phyloP scores from a whole-genome alignment of 2,888 invertebrate species.

The Pteria penguin region DNA sequence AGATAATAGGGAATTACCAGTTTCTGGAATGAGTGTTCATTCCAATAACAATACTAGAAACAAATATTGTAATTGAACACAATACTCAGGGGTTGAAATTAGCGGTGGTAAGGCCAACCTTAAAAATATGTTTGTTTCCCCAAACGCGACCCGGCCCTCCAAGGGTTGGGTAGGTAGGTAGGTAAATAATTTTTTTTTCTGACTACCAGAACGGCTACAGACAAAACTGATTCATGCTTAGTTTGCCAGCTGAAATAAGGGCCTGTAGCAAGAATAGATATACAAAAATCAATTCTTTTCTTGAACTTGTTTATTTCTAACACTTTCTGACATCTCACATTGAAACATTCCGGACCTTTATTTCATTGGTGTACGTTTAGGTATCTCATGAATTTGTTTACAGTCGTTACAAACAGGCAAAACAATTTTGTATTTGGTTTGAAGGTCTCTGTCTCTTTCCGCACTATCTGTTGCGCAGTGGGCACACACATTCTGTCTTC shows the following conservation, averaged over 20 bases:
- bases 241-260: background rate
- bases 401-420: conserved; percentile 17
- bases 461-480: conserved; percentile 14
- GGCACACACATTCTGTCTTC: conserved; percentile 7
- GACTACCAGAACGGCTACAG: background rate
- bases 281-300: background rate
- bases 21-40: too few relatives aligned
- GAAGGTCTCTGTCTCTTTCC: background rate
- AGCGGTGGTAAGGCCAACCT: background rate
- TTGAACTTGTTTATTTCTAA: background rate
- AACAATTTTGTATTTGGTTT: conserved; percentile 2
- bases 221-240: background rate
- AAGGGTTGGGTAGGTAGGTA: background rate
- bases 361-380: background rate
- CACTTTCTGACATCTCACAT: too few relatives aligned
- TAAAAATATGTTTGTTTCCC: background rate
- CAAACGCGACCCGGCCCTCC: background rate
- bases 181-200: background rate
- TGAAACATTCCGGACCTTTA: too few relatives aligned
- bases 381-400: background rate
- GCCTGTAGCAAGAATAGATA: background rate
- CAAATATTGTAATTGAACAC: too few relatives aligned
- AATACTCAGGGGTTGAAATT: too few relatives aligned
- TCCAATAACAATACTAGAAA: too few relatives aligned
- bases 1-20: too few relatives aligned